Evolutionary conservation across 2,113 vertebrate genomes (phyloP).

Genomic region (Ascaphus truei): DNA sequence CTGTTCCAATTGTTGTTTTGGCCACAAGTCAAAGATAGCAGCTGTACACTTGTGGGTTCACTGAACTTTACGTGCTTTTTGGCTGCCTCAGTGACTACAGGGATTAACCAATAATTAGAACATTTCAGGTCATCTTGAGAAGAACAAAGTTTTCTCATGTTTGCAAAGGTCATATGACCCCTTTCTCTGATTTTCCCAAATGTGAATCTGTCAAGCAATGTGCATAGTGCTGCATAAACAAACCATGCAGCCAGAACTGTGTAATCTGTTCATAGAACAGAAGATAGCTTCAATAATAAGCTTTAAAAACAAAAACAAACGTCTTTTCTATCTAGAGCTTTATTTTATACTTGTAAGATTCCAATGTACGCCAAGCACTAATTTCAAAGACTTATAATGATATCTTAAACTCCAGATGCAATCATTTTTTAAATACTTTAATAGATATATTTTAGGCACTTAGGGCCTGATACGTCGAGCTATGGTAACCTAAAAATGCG

Average conservation of each 20-base stretch:
- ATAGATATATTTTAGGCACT: too few relatives aligned
- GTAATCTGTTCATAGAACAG: background rate
- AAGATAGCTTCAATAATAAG: background rate
- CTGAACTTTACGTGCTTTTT: slow-evolving; percentile 78
- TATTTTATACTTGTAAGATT: too few relatives aligned
- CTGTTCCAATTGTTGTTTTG: slow-evolving; percentile 80
- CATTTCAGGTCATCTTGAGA: slow-evolving; percentile 82
- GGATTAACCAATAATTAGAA: slow-evolving; percentile 89
- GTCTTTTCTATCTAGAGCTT: too few relatives aligned
- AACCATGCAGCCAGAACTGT: slow-evolving; percentile 27
- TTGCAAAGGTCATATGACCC: slow-evolving; percentile 60
- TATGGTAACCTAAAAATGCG: too few relatives aligned
- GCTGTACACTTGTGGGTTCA: slow-evolving; percentile 86
- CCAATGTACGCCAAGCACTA: too few relatives aligned
- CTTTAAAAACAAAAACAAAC: too few relatives aligned
- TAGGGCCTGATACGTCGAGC: too few relatives aligned
- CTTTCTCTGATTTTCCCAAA: slow-evolving; percentile 54
- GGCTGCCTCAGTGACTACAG: slow-evolving; percentile 70
- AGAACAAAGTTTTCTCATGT: slow-evolving; percentile 61
- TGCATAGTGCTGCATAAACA: slow-evolving; percentile 31
- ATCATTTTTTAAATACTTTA: too few relatives aligned
- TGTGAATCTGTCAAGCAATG: slow-evolving; percentile 40
- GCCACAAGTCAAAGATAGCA: slow-evolving; percentile 91
- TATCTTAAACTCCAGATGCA: too few relatives aligned
- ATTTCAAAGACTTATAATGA: too few relatives aligned